Evolutionary conservation across 92 coral and sea anemone genomes (phyloP).

Genomic region (Epizoanthus ramosus): DNA sequence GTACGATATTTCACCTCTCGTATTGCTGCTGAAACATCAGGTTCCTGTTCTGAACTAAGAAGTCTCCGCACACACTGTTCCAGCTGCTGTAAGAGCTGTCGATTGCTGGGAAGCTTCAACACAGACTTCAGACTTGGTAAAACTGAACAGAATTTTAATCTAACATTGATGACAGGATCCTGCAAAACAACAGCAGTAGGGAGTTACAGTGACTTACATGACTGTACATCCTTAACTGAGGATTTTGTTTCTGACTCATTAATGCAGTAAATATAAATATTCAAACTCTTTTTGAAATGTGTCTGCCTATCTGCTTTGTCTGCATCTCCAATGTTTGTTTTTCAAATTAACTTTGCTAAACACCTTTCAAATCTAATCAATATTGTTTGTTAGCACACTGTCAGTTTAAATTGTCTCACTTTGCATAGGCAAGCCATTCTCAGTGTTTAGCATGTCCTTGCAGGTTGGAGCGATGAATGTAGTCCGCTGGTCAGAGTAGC

Average conservation of each 20-base stretch:
- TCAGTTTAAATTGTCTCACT: no score
- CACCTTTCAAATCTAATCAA: no score
- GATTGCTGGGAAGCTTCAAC: constrained; percentile 87
- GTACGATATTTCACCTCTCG: constrained; percentile 69
- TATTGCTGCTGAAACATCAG: constrained; percentile 92
- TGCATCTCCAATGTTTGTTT: no score
- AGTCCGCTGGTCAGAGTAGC: no score
- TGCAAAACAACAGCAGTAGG: constrained; percentile 28
- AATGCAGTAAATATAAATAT: no score
- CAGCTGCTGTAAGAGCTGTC: constrained; percentile 87
- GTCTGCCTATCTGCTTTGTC: neutral
- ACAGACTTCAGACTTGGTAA: constrained; percentile 94
- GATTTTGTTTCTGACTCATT: no score
- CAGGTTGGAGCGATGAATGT: no score
- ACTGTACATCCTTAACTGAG: neutral
- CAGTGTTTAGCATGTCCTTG: no score
- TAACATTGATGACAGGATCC: constrained; percentile 97
- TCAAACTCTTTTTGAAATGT: neutral
- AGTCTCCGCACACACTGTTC: constrained; percentile 92
- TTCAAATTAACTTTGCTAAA: no score
- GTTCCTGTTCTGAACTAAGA: constrained; percentile 92
- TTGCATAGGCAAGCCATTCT: no score
- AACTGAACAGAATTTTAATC: constrained; percentile 94
- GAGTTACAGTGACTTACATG: neutral
- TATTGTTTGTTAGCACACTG: no score